Evolutionary conservation across 2,797 vertebrate species (phyloP).

Genomic region (Orestias chungarensis): DNA sequence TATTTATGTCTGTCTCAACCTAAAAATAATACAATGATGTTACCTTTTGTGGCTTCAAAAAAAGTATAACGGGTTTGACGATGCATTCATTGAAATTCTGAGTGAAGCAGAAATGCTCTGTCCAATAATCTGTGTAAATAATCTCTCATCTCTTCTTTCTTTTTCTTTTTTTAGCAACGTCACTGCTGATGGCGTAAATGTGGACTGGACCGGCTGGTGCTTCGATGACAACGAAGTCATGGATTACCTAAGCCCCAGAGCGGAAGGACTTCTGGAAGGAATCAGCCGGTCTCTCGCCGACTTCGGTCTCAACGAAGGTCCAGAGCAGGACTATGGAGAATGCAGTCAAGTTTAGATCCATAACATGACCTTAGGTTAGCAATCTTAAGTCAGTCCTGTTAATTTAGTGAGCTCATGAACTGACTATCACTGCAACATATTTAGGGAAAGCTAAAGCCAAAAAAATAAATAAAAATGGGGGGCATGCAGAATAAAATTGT

Average conservation of each 20-base stretch:
- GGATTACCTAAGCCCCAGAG: conserved; percentile 48
- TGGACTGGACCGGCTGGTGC: conserved; percentile 82
- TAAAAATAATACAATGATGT: neutral
- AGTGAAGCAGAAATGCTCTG: neutral
- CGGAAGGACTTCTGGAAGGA: conserved; percentile 45
- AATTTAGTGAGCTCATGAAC: conserved; percentile 1
- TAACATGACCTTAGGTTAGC: neutral
- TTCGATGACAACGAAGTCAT: conserved; percentile 76
- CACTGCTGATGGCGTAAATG: conserved; percentile 62
- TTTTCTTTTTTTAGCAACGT: conserved; percentile 40
- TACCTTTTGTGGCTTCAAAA: neutral
- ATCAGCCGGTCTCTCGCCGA: conserved; percentile 38
- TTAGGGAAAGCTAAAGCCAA: neutral
- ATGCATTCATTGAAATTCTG: neutral
- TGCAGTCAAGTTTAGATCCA: conserved; percentile 74
- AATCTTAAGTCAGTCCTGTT: conserved; percentile 6
- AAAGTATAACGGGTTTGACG: neutral
- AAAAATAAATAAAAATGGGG: too few species aligned
- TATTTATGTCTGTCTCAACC: neutral
- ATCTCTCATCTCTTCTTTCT: conserved; percentile 17
- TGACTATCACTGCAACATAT: neutral
- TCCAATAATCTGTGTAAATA: neutral
- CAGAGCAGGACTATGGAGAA: conserved; percentile 62
- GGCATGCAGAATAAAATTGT: neutral
- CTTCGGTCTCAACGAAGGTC: conserved; percentile 5